A percentile compares a stretch with the other conserved stretches of the same genome.
Conservation (phyloP, 2,888 invertebrate genomes). For the Phyllotreta cruciferae region DNA sequence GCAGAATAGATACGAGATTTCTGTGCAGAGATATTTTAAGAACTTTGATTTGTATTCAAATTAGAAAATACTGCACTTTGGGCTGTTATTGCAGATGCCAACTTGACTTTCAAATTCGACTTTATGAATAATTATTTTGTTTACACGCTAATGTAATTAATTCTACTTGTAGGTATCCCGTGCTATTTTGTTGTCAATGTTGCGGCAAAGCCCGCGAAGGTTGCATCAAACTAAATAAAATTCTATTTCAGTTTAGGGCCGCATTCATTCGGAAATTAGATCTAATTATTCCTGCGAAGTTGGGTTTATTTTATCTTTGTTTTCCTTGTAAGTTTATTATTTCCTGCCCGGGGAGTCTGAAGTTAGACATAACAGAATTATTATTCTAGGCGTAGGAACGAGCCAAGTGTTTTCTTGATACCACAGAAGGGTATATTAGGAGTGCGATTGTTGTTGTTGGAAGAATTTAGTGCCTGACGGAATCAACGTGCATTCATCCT, state of each 20-base stretch:
- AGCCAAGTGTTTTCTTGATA: conserved; percentile 19
- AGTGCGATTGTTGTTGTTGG: conserved; percentile 26
- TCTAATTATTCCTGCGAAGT: conserved; percentile 24
- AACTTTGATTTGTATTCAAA: too few species aligned
- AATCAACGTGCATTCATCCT: conserved; percentile 16
- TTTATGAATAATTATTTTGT: too few species aligned
- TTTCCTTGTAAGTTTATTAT: conserved; percentile 31
- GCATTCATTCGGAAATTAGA: conserved; percentile 28
- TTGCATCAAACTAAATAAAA: conserved; percentile 16
- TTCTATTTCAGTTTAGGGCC: conserved; percentile 16
- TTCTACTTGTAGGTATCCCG: neutral
- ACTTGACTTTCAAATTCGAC: neutral
- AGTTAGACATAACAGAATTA: conserved; percentile 31
- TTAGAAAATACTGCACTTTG: neutral
- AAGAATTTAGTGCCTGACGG: neutral
- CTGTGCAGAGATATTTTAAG: too few species aligned
- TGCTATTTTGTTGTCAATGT: neutral
- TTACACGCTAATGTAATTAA: too few species aligned
- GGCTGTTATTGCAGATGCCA: conserved; percentile 1
- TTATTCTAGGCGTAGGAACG: conserved; percentile 28
- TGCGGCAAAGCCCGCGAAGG: neutral
- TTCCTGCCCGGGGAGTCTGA: conserved; percentile 24
- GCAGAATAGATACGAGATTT: too few species aligned
- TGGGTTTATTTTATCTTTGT: conserved; percentile 31
- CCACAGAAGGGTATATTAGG: conserved; percentile 12